Base-by-base conservation (phyloP, 23 tunicate genomes). In the Clavelina lepadiformis region DNA sequence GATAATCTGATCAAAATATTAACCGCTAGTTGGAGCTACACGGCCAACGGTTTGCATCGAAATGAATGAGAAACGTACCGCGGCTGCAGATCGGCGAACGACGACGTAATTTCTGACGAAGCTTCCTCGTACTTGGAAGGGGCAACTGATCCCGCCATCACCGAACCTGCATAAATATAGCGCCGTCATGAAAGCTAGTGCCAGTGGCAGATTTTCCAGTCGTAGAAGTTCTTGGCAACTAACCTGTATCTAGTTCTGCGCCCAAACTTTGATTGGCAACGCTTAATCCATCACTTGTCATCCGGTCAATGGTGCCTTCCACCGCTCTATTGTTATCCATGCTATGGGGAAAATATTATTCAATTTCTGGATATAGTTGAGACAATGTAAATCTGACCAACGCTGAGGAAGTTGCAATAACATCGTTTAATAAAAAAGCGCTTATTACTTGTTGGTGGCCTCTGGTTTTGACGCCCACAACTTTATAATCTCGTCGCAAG, bases 221-320 rank as follows among this genome's bases (percentile, higher is more conserved):
- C n/a, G n/a, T n/a, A n/a, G n/a, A n/a, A n/a, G n/a, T n/a, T n/a
- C n/a, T n/a, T n/a, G n/a, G n/a, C n/a, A 29, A 5, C 22, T 13
- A 19, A 52, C 75, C 89, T 30, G 49, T 35, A 19, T 81, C 88
- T 0, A 81, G 65, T 6, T 81, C 88, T n/a, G 38, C 61, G 18
- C 88, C 79, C 31, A 65, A 13, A 51, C 88, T 81, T 7, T 52
- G 46, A 59, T 81, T 81, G 37, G 88, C 65, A 3, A 55, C 71
- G 51, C 88, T 81, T 33, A 72, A 11, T 13, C 88, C 67, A 31
- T 81, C 88, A 41, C 35, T 61, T 15, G 80, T 73, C 54, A 73
- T 25, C 13, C 68, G 56, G 15, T 72, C 78, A 15, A 56, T 3
- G 23, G 65, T 66, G 38, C n/a, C 49, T 11, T 71, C 86, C 5